Base-by-base conservation (phyloP, 92 coral and sea anemone species). In the Meandrina meandrites region DNA sequence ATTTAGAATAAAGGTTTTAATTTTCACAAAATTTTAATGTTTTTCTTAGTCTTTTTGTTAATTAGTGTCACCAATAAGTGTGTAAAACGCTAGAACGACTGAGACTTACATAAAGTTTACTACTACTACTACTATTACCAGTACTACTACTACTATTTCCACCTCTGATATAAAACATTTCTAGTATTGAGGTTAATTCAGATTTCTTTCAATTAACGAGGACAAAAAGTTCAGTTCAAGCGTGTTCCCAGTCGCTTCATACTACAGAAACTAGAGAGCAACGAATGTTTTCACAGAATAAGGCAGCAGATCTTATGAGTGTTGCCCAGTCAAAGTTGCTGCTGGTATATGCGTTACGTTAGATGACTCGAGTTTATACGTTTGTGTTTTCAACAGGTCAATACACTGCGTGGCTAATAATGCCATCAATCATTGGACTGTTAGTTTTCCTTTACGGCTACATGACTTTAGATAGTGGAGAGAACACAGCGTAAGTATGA, bases 331-430 rank as follows among this genome's bases (percentile, higher is more conserved):
- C 45, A 40, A n/a, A n/a, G n/a, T 48, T 30, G 31, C 24, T 56
- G 19, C 21, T 58, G 67, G 68, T 66, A 12, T 9, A 21, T 60
- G 28, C n/a, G n/a, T 16, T 48, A 12, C 53, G 53, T 48, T 13
- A 48, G 53, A 48, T 48, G 53, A 48, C 9, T 48, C 9, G 53
- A 48, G 17, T 27, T 1, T 15, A 72, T 74, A 19, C 48, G 34
- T 34, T 42, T 30, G 2, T 9, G 24, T 73, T 73, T 37, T 24
- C 48, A 73, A 28, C 84, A 95, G 98, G 98, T 24, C 98, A 95
- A 87, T 95, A 95, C 92, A 95, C 98, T 1, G 98, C 98, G 15
- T 95, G 98, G 98, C 84, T 95, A 19, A 91, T 91, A 57, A 89
- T 89, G 94, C 98, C 98, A 1, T 95, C 98, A 30, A 79, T 95